Evolutionary conservation across 2,888 invertebrate species (phyloP).

Genomic region (Xanthorhoe spadicearia): DNA sequence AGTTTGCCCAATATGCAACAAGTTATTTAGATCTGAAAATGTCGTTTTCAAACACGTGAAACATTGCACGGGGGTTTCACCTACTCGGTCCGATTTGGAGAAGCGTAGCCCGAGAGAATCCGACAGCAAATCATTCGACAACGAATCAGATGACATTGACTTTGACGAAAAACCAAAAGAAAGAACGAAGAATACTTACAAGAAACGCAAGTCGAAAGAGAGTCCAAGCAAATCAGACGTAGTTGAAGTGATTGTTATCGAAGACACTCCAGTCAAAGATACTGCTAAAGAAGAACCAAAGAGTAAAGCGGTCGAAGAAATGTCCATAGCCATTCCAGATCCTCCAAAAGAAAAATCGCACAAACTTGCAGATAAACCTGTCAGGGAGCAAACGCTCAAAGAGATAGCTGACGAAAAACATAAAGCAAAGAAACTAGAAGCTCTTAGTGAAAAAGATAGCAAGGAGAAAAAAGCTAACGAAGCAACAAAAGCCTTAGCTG

Average conservation of each 20-base stretch:
- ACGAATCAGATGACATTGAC: conserved; percentile 63
- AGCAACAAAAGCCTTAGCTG: conserved; percentile 52
- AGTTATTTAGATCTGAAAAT: conserved; percentile 79
- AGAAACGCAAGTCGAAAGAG: conserved; percentile 64
- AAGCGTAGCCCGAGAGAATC: conserved; percentile 68
- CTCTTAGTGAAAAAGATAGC: conserved; percentile 39
- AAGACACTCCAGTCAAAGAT: conserved; percentile 64
- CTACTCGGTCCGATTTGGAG: conserved; percentile 74
- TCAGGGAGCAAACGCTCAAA: conserved; percentile 26
- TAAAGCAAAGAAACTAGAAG: conserved; percentile 10
- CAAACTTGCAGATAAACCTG: conserved; percentile 11
- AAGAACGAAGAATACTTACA: conserved; percentile 50
- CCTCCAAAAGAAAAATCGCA: background rate
- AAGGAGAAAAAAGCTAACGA: conserved; percentile 34
- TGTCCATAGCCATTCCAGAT: conserved; percentile 33
- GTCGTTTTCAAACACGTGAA: conserved; percentile 83
- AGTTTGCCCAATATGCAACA: conserved; percentile 79
- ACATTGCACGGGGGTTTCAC: conserved; percentile 80
- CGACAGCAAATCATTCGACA: conserved; percentile 61
- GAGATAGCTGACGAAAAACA: conserved; percentile 29
- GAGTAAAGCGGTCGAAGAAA: conserved; percentile 22
- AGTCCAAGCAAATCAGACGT: conserved; percentile 48
- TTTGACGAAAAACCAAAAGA: conserved; percentile 56
- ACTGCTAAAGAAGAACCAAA: conserved; percentile 3
- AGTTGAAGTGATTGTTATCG: conserved; percentile 65